Base-by-base conservation (phyloP, 2,113 vertebrate genomes). In the Edolisoma coerulescens region DNA sequence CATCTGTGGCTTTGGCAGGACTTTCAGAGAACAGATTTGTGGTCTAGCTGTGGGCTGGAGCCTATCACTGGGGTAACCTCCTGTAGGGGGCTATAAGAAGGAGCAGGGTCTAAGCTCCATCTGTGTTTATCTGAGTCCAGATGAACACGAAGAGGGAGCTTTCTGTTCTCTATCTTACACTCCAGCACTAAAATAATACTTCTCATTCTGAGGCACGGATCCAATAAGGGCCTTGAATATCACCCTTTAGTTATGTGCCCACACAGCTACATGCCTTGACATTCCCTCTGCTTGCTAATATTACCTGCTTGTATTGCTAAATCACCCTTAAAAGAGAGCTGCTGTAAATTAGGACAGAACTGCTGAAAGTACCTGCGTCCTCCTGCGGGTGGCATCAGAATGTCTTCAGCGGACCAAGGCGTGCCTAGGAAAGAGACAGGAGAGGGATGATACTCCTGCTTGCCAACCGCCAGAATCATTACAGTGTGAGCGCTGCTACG, bases 361-460 rank as follows among this genome's bases (percentile, higher is more conserved):
- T 26, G 18, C 57, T 60, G 73, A 57, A 95, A 90, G 47, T 97
- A 60, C 92, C 82, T 47, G 54, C 21, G 14, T 94, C 78, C 81
- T 92, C 97, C 97, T 96, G 94, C 41, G 97, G 97, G 95, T 98
- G 97, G 97, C 97, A 97, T 96, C 95, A 95, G 90, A 96, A 95
- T 82, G 79, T 96, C 87, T 98, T 74, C 87, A n/a, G 39, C 42
- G 47, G 49, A 52, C 33, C 52, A 65, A 47, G 21, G 22, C 16
- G 5, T 12, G 28, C 47, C 50, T 10, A 30, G 19, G 63, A 75
- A 83, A 68, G 12, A 32, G 27, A 32, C 20, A n/a, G 50, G 28
- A 54, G 41, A 49, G 20, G 20, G 26, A n/a, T 33, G 35, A 19
- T 45, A 9, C 3, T 68, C 64, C 50, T 22, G 47, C 17, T 86